A percentile compares a stretch with the other conserved stretches of the same genome.
Evolutionary conservation across 2,797 vertebrate species (phyloP).

Genomic region (Gorsachius magnificus): DNA sequence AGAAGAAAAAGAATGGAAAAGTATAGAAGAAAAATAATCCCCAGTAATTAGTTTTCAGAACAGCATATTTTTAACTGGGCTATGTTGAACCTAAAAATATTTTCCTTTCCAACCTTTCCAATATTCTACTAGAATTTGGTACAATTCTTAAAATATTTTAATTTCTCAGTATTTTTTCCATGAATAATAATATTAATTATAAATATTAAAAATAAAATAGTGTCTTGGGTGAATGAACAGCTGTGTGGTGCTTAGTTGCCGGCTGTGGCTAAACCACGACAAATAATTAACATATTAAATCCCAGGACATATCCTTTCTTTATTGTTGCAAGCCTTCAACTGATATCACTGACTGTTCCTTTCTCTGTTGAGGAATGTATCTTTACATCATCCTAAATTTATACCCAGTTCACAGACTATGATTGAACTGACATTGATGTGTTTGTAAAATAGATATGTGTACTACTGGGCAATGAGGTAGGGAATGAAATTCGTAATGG

Average conservation of each 20-base stretch:
- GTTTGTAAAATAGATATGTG: neutral
- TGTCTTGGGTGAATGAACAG: no score
- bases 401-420: neutral
- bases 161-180: neutral
- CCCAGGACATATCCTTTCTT: neutral
- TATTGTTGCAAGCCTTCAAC: neutral
- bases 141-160: neutral
- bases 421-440: neutral
- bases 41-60: neutral
- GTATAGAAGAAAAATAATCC: neutral
- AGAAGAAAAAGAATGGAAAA: neutral
- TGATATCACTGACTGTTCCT: neutral
- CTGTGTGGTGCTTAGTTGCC: no score
- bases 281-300: neutral
- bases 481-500: neutral
- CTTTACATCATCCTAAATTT: neutral
- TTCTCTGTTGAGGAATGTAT: neutral
- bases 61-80: neutral
- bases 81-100: neutral
- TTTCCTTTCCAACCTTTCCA: neutral
- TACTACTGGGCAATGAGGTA: neutral
- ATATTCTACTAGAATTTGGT: neutral
- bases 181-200: neutral
- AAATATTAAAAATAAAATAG: neutral
- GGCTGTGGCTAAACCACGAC: no score